Base-by-base conservation (phyloP, 2,797 vertebrate species). In the Streptopelia turtur region DNA sequence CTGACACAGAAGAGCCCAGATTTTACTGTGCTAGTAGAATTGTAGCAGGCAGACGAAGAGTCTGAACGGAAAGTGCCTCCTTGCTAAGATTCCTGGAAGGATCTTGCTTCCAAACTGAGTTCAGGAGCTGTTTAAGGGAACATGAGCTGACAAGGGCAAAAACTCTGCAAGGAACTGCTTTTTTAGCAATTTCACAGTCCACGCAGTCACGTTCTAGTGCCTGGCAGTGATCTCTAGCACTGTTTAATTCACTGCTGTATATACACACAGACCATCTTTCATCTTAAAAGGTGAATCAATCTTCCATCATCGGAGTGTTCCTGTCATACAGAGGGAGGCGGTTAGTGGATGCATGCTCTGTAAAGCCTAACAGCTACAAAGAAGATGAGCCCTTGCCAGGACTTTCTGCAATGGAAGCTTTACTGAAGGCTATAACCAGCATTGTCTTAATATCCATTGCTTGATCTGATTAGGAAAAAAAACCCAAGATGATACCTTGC, bases 231-330 rank as follows among this genome's bases (percentile, higher is more conserved):
- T 94, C 83, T 91, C 47, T n/a, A 64, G 5, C 2, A 9, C 57
- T 45, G 13, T 60, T 80, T 77, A 83, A 89, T 83, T 78, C 88
- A 91, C 45, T 41, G 33, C 55, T 2, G 1, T 37, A 87, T 28
- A 41, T 25, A 91, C 3, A 89, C 20, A 10, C 49, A 65, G 35
- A 71, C 13, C 3, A 57, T 81, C 90, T 75, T 88, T 96, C 85
- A 83, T 81, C 47, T 25, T 83, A 90, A 89, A 91, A 86, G 45
- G 39, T 43, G 41, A 83, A 94, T 86, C 63, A 88, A n/a, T 93
- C 89, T 94, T 94, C 87, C 35, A 13, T 83, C 61, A 61, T 55
- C 0, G 0, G 31, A 39, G 5, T 80, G 39, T n/a, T 83, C 57
- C 74, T 83, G 78, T 80, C 68, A 66, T 11, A 25, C 31, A 37